Evolutionary conservation across 2,888 invertebrate genomes (phyloP).

Genomic region (Eubasilissa splendida): DNA sequence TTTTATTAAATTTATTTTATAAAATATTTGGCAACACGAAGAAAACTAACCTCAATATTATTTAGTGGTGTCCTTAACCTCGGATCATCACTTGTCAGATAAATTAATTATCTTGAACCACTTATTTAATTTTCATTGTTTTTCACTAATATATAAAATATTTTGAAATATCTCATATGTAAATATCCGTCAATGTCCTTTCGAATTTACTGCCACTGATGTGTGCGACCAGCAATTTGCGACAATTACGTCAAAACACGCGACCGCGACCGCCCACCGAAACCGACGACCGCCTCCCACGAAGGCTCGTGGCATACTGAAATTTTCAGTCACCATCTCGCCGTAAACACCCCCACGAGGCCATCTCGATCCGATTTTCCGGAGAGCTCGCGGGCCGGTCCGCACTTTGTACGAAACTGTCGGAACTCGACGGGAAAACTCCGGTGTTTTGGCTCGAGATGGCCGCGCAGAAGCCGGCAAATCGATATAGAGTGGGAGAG

Average conservation of each 20-base stretch:
- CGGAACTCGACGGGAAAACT: neutral
- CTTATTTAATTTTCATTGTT: too few relatives aligned
- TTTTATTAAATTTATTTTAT: too few relatives aligned
- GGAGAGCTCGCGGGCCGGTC: conserved; percentile 14
- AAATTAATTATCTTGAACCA: too few relatives aligned
- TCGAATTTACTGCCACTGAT: conserved; percentile 1
- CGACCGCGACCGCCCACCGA: neutral
- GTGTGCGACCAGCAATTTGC: conserved; percentile 14
- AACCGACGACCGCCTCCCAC: conserved; percentile 16
- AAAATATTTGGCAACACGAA: too few relatives aligned
- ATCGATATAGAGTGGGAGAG: conserved; percentile 47
- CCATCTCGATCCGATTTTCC: conserved; percentile 34
- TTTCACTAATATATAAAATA: too few relatives aligned
- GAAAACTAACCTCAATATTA: too few relatives aligned
- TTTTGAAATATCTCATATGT: too few relatives aligned
- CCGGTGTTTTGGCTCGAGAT: conserved; percentile 39
- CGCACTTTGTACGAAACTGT: neutral
- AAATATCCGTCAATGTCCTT: too few relatives aligned
- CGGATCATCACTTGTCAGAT: too few relatives aligned
- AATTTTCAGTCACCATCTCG: conserved; percentile 26
- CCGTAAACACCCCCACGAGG: conserved; percentile 38
- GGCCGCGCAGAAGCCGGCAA: conserved; percentile 37
- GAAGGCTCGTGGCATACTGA: conserved; percentile 34
- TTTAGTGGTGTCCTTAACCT: too few relatives aligned
- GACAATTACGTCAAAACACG: conserved; percentile 30